Base-by-base conservation (phyloP, 1,140 invertebrate genomes). In the Drosophila orena region DNA sequence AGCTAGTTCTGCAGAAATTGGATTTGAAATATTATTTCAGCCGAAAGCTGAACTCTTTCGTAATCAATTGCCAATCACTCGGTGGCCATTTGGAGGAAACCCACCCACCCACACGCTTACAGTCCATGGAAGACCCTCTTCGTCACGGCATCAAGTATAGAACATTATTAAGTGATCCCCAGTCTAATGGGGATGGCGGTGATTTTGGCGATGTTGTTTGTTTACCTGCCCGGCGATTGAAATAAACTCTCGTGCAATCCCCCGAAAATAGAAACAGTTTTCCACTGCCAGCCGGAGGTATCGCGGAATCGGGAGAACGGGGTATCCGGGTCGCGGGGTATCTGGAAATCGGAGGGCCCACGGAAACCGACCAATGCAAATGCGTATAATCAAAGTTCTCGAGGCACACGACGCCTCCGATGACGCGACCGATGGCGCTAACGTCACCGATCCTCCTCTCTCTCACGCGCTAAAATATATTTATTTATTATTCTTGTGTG, bases 221-320 rank as follows among this genome's bases (percentile, higher is more conserved):
- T 88, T 86, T 86, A 86, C 52, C 62, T 81, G 34, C 22, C 37
- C 55, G 42, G 22, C 58, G 24, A 40, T 60, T 44, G 47, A 78
- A 77, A 70, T 65, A 71, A 77, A 71, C 79, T 72, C 84, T 72
- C 83, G 83, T 76, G 83, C 83, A 86, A 86, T 88, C 79, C 58
- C 8, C 75, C 66, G 34, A 62, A 86, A 83, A 83, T 86, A 86
- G 83, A 79, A 46, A 20, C 24, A 15, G 14, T 27, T 53, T 47
- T 66, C 60, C 53, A 61, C 27, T 62, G 60, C 53, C 72, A 34
- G 44, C 49, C 40, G 34, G 58, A 47, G 65, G 60, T 54, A 62
- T 56, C 17, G 17, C 15, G 17, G 15, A 12, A 2, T 11, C 3
- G 37, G n/a, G 46, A 37, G 1, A 52, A 15, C 20, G 17, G 37